Evolutionary conservation across 2,797 vertebrate species (phyloP), one percentile per base, ranked within the genome.

Genomic region (Zenarchopterus dispar): DNA sequence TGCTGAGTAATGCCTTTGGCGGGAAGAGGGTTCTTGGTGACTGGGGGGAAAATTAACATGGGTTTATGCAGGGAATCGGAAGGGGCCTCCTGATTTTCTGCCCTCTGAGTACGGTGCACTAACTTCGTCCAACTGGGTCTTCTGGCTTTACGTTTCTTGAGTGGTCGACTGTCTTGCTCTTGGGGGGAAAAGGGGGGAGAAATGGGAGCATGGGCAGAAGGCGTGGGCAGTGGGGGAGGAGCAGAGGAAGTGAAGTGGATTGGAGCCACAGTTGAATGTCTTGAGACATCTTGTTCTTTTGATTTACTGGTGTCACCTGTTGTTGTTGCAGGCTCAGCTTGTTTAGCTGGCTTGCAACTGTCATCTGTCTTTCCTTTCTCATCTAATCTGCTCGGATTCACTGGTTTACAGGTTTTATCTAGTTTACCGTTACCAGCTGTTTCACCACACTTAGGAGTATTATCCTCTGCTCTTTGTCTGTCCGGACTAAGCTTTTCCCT

Each of bases 141-240:
- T 79, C 95, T 92, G 49, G 95, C 93, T 90, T 98, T 98, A 28
- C 95, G 95, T 73, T 96, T 98, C 88, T 97, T 98, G 9, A 96
- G 86, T 1, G 94, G 93, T 42, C 95, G 95, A 19, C 92, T 93
- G 71, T 96, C 91, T 65, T 92, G 91, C 67, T 92, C 92, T 19
- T 49, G 86, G 44, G 82, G 71, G 7, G 79, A 88, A 47, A 84
- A 63, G 19, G 86, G 78, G 57, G 83, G 75, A 41, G 91, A 87
- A 46, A 81, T 49, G 9, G 80, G 76, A 50, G 69, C 64, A 56
- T 79, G 81, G 50, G 73, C 67, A 72, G 82, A 57, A 49, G 69
- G 48, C 68, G 52, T 43, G 49, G 75, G 65, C 31, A 76, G 36
- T 46, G 75, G 52, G 62, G 80, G 75, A 58, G 81, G 75, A 57